Evolutionary conservation across 2,113 vertebrate genomes (phyloP).

Genomic region (Sardina pilchardus): DNA sequence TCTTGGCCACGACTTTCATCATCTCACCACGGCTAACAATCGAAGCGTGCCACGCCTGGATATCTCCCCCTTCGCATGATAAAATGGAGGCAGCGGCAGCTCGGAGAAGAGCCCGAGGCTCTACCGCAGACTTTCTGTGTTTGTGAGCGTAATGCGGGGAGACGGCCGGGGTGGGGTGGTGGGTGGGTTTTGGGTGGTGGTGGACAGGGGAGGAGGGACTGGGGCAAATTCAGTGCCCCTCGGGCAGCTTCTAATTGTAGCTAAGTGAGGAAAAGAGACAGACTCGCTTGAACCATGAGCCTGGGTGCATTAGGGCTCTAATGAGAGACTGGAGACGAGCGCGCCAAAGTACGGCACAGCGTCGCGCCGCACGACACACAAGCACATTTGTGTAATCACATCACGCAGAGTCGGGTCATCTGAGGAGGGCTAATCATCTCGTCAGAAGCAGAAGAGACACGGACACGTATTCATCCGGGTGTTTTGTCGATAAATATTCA

Average conservation of each 20-base stretch:
- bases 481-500: not conserved
- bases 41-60: not conserved
- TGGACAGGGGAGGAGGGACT: no score
- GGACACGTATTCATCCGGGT: not conserved
- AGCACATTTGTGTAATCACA: constrained; percentile 11
- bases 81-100: not conserved
- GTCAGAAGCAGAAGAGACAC: not conserved
- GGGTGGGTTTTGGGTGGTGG: no score
- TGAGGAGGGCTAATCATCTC: not conserved
- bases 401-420: not conserved
- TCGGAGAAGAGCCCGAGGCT: not conserved
- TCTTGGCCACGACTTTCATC: not conserved
- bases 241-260: not conserved
- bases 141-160: not conserved
- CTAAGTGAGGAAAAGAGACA: not conserved
- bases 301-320: not conserved
- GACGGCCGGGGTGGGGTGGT: not conserved
- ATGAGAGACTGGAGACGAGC: not conserved
- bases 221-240: not conserved
- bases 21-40: not conserved
- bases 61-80: not conserved
- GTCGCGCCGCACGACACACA: not conserved
- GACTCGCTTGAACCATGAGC: not conserved
- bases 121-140: not conserved
- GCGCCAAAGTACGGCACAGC: not conserved